phyloP scores from a whole-genome alignment of 2,113 vertebrate species.

The Tetrax tetrax region DNA sequence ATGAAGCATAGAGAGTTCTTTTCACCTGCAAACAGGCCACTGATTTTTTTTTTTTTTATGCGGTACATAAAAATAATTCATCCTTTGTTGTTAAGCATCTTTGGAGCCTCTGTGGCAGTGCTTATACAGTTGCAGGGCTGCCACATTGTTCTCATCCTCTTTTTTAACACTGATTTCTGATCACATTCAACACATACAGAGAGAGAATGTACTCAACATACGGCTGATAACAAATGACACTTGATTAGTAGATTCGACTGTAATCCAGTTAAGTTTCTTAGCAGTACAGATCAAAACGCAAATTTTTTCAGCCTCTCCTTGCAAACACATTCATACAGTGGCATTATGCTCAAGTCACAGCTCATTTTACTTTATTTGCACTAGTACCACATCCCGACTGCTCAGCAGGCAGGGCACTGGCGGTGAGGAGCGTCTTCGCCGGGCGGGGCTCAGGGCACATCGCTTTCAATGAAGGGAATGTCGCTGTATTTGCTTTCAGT shows the following conservation, averaged over 20 bases:
- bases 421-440: neutral
- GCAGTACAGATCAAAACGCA: neutral
- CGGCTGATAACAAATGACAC: neutral
- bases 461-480: constrained; percentile 95
- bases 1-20: neutral
- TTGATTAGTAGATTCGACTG: neutral
- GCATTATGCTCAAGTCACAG: neutral
- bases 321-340: neutral
- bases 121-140: neutral
- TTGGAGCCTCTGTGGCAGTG: neutral
- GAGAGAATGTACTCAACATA: neutral
- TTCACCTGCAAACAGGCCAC: neutral
- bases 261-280: neutral
- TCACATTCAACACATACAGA: neutral
- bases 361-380: neutral
- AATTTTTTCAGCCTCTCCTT: neutral
- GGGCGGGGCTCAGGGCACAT: constrained; percentile 81
- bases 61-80: neutral
- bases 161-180: neutral
- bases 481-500: constrained; percentile 88
- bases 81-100: neutral
- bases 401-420: neutral
- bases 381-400: neutral
- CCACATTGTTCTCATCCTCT: neutral
- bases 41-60: neutral